Evolutionary conservation across 92 coral and sea anemone genomes (phyloP), one percentile per base, ranked within the genome.

Genomic region (Epizoanthus illoricatus): DNA sequence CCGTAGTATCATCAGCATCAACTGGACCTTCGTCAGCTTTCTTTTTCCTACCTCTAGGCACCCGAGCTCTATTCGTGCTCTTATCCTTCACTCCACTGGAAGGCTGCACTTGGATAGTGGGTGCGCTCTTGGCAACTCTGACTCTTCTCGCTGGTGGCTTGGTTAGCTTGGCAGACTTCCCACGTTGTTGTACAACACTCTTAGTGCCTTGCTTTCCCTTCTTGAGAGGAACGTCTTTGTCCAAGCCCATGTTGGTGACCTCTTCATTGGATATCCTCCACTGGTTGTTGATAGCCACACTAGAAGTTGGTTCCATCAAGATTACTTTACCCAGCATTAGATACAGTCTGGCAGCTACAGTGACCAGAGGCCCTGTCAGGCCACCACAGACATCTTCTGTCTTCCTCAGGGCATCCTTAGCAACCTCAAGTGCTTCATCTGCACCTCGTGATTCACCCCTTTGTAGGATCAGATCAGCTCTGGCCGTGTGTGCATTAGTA

Each of bases 381-480:
- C 60, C 58, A 28, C 85, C 86, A 74, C 43, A 23, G 5, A 65
- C 81, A 58, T 81, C 71, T 65, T 85, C 83, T n/a, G 80, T 74
- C 57, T 69, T 74, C 16, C 57, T 64, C 6, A 93, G 75, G 17
- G 80, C 67, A 56, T 88, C 94, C 78, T 75, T 69, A 9, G 92
- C 97, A 59, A 74, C 81, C 57, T 80, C 57, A 16, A 90, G 76
- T 13, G 87, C 89, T 63, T 86, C 84, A 66, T 65, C 69, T 52
- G 94, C 97, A 54, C 84, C 81, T 61, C 68, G 82, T 69, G 73
- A 55, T 19, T 88, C 87, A 21, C 88, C 87, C 5, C 62, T 81
- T n/a, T 73, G 85, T 40, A 93, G 72, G 8, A 86, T 80, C 69
- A 88, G 45, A 47, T 87, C 84, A 49, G 90, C 89, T 80, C 84